Evolutionary conservation across 1,140 invertebrate genomes (phyloP).

Genomic region (Melipona quadrifasciata): DNA sequence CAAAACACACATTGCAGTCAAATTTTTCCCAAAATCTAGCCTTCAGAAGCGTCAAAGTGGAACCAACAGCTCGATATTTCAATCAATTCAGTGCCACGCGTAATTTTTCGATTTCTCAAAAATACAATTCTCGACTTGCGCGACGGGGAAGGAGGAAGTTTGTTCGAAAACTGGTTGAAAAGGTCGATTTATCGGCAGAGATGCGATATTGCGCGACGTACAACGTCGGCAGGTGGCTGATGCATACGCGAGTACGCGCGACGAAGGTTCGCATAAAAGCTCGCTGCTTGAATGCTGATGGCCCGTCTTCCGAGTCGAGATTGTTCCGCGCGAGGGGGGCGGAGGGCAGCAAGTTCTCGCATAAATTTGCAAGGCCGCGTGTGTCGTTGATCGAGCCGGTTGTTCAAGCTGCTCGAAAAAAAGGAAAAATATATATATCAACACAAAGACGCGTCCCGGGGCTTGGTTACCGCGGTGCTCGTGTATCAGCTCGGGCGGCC

Average conservation of each 20-base stretch:
- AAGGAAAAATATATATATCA: background rate
- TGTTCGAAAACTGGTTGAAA: background rate
- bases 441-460: slow-evolving; percentile 34
- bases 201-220: background rate
- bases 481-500: slow-evolving; percentile 38
- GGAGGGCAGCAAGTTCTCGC: slow-evolving; percentile 10
- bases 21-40: too few relatives aligned
- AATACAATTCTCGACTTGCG: too few relatives aligned
- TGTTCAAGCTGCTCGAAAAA: slow-evolving; percentile 1
- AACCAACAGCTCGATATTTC: too few relatives aligned
- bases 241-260: background rate
- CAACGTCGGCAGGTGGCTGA: background rate
- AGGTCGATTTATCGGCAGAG: background rate
- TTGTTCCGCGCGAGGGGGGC: background rate
- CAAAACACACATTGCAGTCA: too few relatives aligned
- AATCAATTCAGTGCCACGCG: too few relatives aligned
- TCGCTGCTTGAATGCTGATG: slow-evolving; percentile 35
- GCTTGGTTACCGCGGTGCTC: slow-evolving; percentile 16
- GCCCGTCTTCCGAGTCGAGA: slow-evolving; percentile 35
- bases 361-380: slow-evolving; percentile 56
- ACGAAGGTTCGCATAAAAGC: slow-evolving; percentile 7
- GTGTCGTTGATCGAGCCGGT: slow-evolving; percentile 26
- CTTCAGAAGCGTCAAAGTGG: too few relatives aligned
- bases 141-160: background rate
- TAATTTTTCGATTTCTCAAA: background rate